phyloP scores from a whole-genome alignment of 2,888 invertebrate genomes.

The Carpatolechia fugitivella region DNA sequence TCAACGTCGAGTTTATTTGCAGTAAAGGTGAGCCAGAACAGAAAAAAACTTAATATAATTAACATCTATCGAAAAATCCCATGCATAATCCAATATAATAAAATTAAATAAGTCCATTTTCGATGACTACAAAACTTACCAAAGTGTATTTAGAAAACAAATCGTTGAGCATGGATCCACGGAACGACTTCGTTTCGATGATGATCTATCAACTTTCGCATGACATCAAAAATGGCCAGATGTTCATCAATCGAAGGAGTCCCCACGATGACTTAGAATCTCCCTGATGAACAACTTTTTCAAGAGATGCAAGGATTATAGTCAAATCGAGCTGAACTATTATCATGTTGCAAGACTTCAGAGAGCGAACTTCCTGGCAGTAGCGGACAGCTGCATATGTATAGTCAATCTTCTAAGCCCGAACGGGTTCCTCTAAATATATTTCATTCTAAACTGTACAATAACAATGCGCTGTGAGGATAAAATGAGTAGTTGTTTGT shows the following conservation, averaged over 20 bases:
- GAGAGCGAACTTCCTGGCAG: not conserved
- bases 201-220: not conserved
- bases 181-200: not conserved
- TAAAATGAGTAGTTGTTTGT: too few relatives aligned
- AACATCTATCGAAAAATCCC: constrained; percentile 35
- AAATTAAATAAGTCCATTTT: constrained; percentile 37
- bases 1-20: not conserved
- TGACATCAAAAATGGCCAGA: not conserved
- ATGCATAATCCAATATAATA: constrained; percentile 48
- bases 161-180: constrained; percentile 25
- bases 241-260: not conserved
- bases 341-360: not conserved
- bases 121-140: constrained; percentile 53
- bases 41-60: constrained; percentile 8
- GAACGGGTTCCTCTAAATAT: too few relatives aligned
- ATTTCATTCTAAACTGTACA: too few relatives aligned
- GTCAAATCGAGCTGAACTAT: not conserved
- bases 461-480: too few relatives aligned
- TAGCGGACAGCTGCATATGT: not conserved
- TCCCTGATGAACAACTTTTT: not conserved
- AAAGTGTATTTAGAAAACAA: constrained; percentile 17
- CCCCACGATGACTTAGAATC: not conserved
- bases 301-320: not conserved
- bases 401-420: too few relatives aligned
- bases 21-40: not conserved